Evolutionary conservation across 1,140 invertebrate genomes (phyloP).

Genomic region (Diachasmimorpha longicaudata): DNA sequence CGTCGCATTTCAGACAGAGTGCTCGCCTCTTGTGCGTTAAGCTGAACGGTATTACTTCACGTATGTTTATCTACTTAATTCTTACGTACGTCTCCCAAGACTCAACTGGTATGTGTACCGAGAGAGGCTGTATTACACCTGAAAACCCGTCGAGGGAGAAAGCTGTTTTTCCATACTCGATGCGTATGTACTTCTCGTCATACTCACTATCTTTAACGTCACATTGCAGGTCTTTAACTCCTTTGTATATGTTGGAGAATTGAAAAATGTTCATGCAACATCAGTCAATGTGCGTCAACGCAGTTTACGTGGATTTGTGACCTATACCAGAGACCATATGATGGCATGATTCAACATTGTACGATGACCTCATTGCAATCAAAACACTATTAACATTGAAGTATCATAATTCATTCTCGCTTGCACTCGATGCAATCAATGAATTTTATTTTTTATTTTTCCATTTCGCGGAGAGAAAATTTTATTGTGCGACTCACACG

Average conservation of each 20-base stretch:
- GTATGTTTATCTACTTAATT: slow-evolving; percentile 60
- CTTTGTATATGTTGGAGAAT: neutral
- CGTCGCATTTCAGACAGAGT: slow-evolving; percentile 11
- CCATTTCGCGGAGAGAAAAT: neutral
- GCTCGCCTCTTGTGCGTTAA: slow-evolving; percentile 32
- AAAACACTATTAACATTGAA: neutral
- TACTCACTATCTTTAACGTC: slow-evolving; percentile 28
- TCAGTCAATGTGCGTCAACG: neutral
- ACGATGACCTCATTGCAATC: slow-evolving; percentile 10
- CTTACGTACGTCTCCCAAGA: slow-evolving; percentile 37
- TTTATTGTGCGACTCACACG: neutral
- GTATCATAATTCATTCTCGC: slow-evolving; percentile 3
- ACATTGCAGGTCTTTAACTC: neutral
- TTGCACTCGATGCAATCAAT: neutral
- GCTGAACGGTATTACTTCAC: slow-evolving; percentile 45
- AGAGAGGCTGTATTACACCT: slow-evolving; percentile 37
- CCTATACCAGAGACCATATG: neutral
- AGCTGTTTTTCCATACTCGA: slow-evolving; percentile 58
- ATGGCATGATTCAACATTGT: slow-evolving; percentile 2
- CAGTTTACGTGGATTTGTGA: neutral
- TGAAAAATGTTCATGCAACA: neutral
- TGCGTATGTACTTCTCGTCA: slow-evolving; percentile 41
- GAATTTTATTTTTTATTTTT: neutral
- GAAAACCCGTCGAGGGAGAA: slow-evolving; percentile 57
- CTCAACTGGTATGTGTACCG: neutral